Conservation (phyloP, 2,888 invertebrate species). For the Litoditis marina region DNA sequence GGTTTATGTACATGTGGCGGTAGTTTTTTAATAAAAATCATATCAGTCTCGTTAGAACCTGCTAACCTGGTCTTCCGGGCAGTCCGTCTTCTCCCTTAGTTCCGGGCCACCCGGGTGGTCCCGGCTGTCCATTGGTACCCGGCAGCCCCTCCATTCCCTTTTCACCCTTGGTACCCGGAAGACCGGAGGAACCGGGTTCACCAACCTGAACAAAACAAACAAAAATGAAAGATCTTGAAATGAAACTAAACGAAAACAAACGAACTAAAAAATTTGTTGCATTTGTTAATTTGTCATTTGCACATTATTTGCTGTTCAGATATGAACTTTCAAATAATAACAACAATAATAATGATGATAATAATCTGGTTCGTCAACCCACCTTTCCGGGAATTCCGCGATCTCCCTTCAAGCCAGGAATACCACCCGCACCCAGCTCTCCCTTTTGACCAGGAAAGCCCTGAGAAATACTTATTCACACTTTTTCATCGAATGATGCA, state of each 20-base stretch:
- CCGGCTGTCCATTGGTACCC: slow-evolving; percentile 41
- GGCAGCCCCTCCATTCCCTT: slow-evolving; percentile 49
- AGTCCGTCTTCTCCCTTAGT: slow-evolving; percentile 52
- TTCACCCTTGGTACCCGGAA: slow-evolving; percentile 44
- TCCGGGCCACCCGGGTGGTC: slow-evolving; percentile 53
- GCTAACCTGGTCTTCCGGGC: slow-evolving; percentile 41
- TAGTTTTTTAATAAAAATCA: no score
- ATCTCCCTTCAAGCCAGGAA: slow-evolving; percentile 49
- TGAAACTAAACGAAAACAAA: no score
- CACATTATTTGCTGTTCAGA: no score
- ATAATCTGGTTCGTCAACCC: neutral
- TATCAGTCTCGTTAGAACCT: no score
- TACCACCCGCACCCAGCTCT: slow-evolving; percentile 38
- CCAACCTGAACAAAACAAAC: slow-evolving; percentile 23
- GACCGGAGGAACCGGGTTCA: slow-evolving; percentile 40
- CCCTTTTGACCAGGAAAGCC: slow-evolving; percentile 52
- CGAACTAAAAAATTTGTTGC: no score
- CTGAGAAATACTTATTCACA: slow-evolving; percentile 23
- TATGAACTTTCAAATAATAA: no score
- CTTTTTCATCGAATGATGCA: neutral
- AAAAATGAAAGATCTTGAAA: slow-evolving; percentile 1
- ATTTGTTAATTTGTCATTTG: no score
- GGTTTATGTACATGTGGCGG: no score
- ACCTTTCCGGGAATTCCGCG: slow-evolving; percentile 46
- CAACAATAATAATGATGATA: neutral